These are phyloP conservation scores for Dasyprocta punctata DNA, from an alignment of 2,113 vertebrate genomes.

Conservation along the genomic window DNA sequence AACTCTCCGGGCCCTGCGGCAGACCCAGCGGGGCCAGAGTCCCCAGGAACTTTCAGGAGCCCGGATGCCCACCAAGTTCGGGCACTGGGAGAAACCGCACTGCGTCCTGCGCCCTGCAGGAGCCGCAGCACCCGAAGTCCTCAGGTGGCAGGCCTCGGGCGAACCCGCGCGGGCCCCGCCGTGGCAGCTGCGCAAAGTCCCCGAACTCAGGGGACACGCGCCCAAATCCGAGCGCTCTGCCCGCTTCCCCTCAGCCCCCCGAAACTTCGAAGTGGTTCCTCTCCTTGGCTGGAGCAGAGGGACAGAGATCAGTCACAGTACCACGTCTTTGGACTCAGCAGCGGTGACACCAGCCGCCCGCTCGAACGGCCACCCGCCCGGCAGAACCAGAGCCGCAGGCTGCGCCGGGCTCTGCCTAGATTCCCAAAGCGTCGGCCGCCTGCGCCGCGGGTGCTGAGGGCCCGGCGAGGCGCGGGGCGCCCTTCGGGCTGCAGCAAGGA, in stretches of 20 bases:
- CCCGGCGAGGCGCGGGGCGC: slow-evolving; percentile 1
- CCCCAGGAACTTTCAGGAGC: not conserved
- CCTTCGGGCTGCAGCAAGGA: slow-evolving; percentile 13
- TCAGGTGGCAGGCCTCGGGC: slow-evolving; percentile 67
- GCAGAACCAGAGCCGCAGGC: not conserved
- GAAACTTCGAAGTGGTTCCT: slow-evolving; percentile 65
- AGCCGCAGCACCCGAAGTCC: slow-evolving; percentile 53
- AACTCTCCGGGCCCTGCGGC: not conserved
- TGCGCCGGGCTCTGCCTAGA: not conserved
- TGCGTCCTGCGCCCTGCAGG: not conserved
- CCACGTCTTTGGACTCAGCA: not conserved
- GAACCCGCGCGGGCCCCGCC: not conserved
- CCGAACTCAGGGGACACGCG: slow-evolving; percentile 13
- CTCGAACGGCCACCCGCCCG: not conserved
- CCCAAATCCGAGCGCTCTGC: not conserved
- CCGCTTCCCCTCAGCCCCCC: not conserved
- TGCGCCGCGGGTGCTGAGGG: not conserved
- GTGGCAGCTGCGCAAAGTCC: not conserved
- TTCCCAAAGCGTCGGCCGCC: not conserved
- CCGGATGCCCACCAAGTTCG: not conserved
- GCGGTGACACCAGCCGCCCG: not conserved
- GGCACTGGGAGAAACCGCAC: not conserved
- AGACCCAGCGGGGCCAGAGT: not conserved
- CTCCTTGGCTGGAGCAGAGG: not conserved
- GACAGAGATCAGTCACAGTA: not conserved